A percentile compares a stretch with the other conserved stretches of the same genome.
phyloP scores from a whole-genome alignment of 2,888 invertebrate genomes.

The Brachylomia viminalis region DNA sequence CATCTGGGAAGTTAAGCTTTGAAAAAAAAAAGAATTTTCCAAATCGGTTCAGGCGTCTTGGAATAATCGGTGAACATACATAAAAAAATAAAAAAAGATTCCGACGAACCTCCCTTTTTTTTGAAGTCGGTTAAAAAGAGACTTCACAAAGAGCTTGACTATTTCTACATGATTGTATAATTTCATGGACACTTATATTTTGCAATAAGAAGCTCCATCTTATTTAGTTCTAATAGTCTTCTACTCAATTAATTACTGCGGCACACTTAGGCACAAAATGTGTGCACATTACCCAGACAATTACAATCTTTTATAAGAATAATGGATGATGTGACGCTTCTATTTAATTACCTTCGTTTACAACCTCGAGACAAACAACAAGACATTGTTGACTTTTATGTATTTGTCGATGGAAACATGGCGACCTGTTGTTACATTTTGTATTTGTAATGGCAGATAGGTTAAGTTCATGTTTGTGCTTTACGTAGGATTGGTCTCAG shows the following conservation, averaged over 20 bases:
- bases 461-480: neutral
- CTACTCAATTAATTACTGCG: constrained; percentile 48
- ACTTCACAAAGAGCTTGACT: neutral
- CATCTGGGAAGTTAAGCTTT: too few relatives aligned
- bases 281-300: constrained; percentile 28
- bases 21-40: too few relatives aligned
- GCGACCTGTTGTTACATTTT: constrained; percentile 28
- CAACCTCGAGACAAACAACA: constrained; percentile 15
- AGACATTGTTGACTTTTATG: constrained; percentile 31
- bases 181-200: constrained; percentile 25
- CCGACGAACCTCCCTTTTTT: too few relatives aligned
- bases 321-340: constrained; percentile 34
- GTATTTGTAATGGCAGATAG: constrained; percentile 1
- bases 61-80: too few relatives aligned
- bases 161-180: constrained; percentile 15
- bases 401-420: constrained; percentile 1
- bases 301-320: constrained; percentile 39
- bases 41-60: too few relatives aligned
- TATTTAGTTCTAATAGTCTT: constrained; percentile 24
- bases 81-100: too few relatives aligned
- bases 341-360: constrained; percentile 37
- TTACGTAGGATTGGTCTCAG: neutral
- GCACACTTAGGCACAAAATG: constrained; percentile 29
- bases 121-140: too few relatives aligned
- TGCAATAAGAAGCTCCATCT: constrained; percentile 11